phyloP scores from a whole-genome alignment of 2,797 vertebrate species.

The Balearica regulorum region DNA sequence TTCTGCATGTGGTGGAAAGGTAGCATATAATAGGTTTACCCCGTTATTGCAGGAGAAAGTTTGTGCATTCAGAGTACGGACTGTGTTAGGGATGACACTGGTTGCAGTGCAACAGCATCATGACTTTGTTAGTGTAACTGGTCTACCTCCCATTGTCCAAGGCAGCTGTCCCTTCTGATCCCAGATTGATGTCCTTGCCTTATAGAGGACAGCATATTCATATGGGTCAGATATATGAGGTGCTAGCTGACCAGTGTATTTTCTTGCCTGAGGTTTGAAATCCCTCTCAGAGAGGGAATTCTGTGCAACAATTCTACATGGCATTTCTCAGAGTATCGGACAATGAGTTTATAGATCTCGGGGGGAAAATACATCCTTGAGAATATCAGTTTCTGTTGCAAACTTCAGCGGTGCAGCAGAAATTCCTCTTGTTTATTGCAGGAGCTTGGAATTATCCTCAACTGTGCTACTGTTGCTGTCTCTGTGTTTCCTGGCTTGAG shows the following conservation, averaged over 20 bases:
- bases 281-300: background rate
- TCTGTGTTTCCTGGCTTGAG: background rate
- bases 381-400: background rate
- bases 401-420: background rate
- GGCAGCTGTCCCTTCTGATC: background rate
- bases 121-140: background rate
- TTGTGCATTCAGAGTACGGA: background rate
- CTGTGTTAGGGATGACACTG: background rate
- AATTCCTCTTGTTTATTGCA: background rate
- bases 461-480: background rate
- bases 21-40: background rate
- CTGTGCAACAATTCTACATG: background rate
- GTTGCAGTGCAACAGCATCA: background rate
- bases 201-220: accelerated
- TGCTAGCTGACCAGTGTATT: background rate
- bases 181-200: background rate
- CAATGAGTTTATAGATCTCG: background rate
- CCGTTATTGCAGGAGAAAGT: background rate
- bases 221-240: background rate
- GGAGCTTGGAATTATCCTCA: background rate
- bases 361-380: background rate
- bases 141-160: background rate
- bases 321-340: background rate
- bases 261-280: background rate
- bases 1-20: background rate